Conservation (phyloP, 2,113 vertebrate species). For the chimpanzee (Pan troglodytes) region NHGRI_mPanTro3-v2.1_pri NC_072404.2:47972001-47972500, state of each 20-base stretch:
- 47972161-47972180: background rate
- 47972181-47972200: conserved; percentile 8
- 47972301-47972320: conserved; percentile 59
- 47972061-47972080: background rate
- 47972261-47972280: conserved; percentile 65
- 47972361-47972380: conserved; percentile 23
- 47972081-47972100: background rate
- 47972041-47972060: background rate
- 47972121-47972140: background rate
- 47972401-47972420: conserved; percentile 4
- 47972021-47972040: background rate
- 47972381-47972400: conserved; percentile 29
- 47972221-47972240: conserved; percentile 48
- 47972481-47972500: background rate
- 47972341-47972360: too few species aligned
- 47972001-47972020: background rate
- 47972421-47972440: background rate
- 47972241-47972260: conserved; percentile 62
- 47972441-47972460: background rate
- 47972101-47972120: background rate
- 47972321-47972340: conserved; percentile 49
- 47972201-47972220: conserved; percentile 35
- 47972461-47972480: conserved; percentile 49
- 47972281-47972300: conserved; percentile 58
- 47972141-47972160: conserved; percentile 6